Base-by-base conservation (phyloP, 2,888 invertebrate genomes). In the Scaptodrosophila latifasciaeformis region DNA sequence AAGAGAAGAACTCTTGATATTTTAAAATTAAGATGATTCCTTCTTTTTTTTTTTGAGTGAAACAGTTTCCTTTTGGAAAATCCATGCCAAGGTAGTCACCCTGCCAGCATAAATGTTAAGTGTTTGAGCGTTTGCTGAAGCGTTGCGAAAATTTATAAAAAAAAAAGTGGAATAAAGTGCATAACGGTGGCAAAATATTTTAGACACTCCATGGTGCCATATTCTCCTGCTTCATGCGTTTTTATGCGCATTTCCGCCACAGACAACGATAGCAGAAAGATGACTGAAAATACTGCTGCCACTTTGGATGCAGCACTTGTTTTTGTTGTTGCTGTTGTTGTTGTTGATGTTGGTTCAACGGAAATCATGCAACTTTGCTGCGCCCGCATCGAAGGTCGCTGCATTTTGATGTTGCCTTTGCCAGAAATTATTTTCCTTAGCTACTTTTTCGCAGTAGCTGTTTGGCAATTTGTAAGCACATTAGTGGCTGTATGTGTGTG, bases 401-500 rank as follows among this genome's bases (percentile, higher is more conserved):
- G 39, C 47, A 21, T 18, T 40, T 58, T 29, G 47, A 46, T 56
- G 54, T 59, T 44, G 45, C 31, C 46, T 31, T 44, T 48, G 35
- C n/a, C n/a, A n/a, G n/a, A n/a, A n/a, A n/a, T n/a, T n/a, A n/a
- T n/a, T n/a, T n/a, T n/a, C 42, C 17, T 10, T 24, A 37, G 13
- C 48, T 42, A 24, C 24, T 7, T 24, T 7, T 5, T 7, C 24
- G 24, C 24, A 24, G 24, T 43, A 47, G 45, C 49, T 49, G 45
- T 35, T 30, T 52, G 51, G 59, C 77, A 75, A 81, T 79, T 81
- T 77, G 77, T 77, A 13, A 37, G 37, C 70, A 74, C 80, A 81
- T 80, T 79, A 79, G 71, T 62, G 63, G 79, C 62, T 67, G 55
- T 65, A 52, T 52, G 59, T 59, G 62, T 68, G 55, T 65, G 53